phyloP scores from a whole-genome alignment of 2,113 vertebrate genomes.

The Talpa occidentalis region DNA sequence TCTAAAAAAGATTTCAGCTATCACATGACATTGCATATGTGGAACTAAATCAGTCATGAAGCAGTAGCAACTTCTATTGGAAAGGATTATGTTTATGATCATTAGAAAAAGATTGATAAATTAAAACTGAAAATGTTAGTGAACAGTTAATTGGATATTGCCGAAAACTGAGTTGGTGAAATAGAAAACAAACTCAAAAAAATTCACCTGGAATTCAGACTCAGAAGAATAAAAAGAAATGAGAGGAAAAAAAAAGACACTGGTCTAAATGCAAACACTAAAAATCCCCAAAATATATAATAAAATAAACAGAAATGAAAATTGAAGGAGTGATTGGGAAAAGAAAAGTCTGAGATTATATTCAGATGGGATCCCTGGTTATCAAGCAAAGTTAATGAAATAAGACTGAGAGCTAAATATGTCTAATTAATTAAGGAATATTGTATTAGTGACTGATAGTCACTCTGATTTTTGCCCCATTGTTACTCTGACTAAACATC shows the following conservation, averaged over 20 bases:
- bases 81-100: not conserved
- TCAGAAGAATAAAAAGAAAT: not conserved
- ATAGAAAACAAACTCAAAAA: slow-evolving; percentile 35
- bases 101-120: not conserved
- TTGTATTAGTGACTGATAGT: not conserved
- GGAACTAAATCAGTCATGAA: not conserved
- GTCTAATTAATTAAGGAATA: not conserved
- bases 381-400: not conserved
- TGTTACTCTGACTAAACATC: not conserved
- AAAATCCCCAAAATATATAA: not conserved
- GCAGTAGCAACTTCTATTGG: not conserved
- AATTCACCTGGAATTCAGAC: not conserved
- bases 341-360: not conserved
- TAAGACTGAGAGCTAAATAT: not conserved
- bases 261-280: not conserved
- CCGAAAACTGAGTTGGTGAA: not conserved
- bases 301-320: not conserved
- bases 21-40: not conserved
- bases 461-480: not conserved
- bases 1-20: not conserved
- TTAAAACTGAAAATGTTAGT: not conserved
- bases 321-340: not conserved
- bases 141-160: not conserved
- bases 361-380: not conserved
- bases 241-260: not conserved